Conservation (phyloP, 2,888 invertebrate genomes). For the Halictus ligatus region DNA sequence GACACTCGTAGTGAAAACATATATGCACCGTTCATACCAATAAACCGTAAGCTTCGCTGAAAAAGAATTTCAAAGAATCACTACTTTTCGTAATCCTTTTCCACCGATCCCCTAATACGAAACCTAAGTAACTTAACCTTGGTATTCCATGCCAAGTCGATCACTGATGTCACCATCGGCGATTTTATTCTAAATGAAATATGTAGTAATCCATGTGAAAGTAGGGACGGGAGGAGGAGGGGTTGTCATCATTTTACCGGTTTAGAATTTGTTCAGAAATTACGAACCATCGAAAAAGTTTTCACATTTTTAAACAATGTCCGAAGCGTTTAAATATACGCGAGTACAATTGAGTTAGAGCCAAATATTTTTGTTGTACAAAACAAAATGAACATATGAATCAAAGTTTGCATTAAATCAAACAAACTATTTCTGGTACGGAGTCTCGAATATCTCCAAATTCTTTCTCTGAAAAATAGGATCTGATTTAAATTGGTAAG, state of each 20-base stretch:
- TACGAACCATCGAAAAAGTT: no score
- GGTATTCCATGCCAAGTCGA: no score
- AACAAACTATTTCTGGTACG: not conserved
- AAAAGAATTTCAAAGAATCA: not conserved
- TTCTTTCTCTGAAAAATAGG: no score
- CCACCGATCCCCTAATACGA: not conserved
- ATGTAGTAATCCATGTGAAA: no score
- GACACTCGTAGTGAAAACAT: slow-evolving; percentile 19
- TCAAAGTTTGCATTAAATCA: not conserved
- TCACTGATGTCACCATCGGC: no score
- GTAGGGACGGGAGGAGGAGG: no score
- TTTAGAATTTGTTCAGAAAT: no score
- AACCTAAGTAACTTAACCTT: no score
- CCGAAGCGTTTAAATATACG: not conserved
- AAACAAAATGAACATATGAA: not conserved
- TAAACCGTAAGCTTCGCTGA: not conserved
- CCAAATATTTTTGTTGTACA: not conserved
- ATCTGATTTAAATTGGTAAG: no score
- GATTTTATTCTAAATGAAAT: no score
- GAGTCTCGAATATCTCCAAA: no score
- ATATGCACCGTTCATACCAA: slow-evolving; percentile 23
- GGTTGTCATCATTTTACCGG: no score
- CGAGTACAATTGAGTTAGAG: not conserved
- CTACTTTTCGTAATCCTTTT: not conserved
- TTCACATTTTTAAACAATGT: not conserved